These are phyloP conservation scores for Plecturocebus donacophilus DNA, from an alignment of 2,113 vertebrate genomes.

Conservation along the genomic window DNA sequence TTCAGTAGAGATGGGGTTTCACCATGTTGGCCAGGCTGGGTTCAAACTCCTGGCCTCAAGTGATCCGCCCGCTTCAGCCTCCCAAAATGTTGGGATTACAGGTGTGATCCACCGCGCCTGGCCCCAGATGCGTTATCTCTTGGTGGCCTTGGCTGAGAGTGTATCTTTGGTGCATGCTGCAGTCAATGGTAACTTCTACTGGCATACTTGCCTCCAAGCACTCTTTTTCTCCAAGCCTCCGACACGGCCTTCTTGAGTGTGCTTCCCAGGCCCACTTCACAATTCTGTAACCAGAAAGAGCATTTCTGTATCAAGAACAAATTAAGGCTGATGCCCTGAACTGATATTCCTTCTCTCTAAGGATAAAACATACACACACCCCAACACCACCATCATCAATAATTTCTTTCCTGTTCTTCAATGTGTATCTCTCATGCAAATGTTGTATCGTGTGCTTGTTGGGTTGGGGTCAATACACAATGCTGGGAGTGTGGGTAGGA, in stretches of 20 bases:
- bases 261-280: neutral
- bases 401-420: neutral
- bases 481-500: neutral
- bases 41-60: too few relatives aligned
- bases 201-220: neutral
- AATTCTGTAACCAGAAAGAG: neutral
- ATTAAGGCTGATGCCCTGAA: neutral
- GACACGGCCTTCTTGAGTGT: neutral
- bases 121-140: neutral
- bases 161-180: fast-evolving
- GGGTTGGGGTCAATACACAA: neutral
- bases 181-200: neutral
- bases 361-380: neutral
- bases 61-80: too few relatives aligned
- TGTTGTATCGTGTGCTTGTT: neutral
- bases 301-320: neutral
- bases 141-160: neutral
- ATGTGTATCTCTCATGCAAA: neutral
- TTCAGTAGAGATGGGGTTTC: too few relatives aligned
- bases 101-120: too few relatives aligned
- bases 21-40: too few relatives aligned
- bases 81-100: too few relatives aligned
- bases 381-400: neutral
- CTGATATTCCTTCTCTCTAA: neutral
- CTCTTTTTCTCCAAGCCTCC: neutral